phyloP scores from a whole-genome alignment of 1,140 invertebrate species.

The Epicauta chinensis region DNA sequence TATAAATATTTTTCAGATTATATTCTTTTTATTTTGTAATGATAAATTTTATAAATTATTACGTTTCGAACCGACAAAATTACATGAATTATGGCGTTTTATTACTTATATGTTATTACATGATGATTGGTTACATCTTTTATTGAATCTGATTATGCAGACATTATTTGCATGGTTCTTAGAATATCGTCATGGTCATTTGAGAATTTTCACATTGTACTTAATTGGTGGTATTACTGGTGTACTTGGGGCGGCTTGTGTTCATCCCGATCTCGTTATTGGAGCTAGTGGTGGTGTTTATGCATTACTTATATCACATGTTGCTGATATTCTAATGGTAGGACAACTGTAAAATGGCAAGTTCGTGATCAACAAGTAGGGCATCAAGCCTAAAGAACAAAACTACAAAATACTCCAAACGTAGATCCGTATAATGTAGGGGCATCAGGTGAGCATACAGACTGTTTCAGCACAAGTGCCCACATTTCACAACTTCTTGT shows the following conservation, averaged over 20 bases:
- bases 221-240: constrained; percentile 61
- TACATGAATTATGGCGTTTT: constrained; percentile 70
- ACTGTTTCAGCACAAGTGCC: no score
- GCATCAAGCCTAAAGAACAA: no score
- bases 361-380: no score
- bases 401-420: no score
- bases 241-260: constrained; percentile 68
- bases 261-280: constrained; percentile 75
- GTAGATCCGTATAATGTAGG: no score
- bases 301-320: constrained; percentile 83
- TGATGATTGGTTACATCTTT: constrained; percentile 58
- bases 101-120: constrained; percentile 80
- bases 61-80: constrained; percentile 62
- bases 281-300: constrained; percentile 94
- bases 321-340: constrained; percentile 83
- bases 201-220: constrained; percentile 66
- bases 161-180: constrained; percentile 61
- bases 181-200: constrained; percentile 78
- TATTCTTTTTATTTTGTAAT: constrained; percentile 46
- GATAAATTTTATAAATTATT: constrained; percentile 48
- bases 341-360: not conserved
- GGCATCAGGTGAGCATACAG: no score
- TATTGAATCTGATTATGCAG: constrained; percentile 58
- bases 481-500: no score
- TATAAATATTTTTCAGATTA: constrained; percentile 43